These are phyloP conservation scores for Pachypanchax playfairii DNA, from an alignment of 2,113 vertebrate genomes.

Conservation along the genomic window DNA sequence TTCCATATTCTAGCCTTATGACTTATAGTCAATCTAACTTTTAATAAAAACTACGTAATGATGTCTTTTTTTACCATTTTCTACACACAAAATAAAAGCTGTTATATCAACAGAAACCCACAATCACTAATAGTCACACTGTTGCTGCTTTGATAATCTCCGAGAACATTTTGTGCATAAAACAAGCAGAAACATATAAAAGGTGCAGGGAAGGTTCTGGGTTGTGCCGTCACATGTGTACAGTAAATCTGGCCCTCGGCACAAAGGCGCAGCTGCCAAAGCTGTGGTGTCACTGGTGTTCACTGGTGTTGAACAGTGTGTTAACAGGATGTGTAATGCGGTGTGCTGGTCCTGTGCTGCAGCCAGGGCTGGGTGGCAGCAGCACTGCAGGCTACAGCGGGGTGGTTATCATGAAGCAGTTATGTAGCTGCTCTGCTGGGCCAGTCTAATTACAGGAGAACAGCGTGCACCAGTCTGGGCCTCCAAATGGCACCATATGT, in stretches of 20 bases:
- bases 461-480: constrained; percentile 88
- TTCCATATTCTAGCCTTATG: background rate
- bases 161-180: background rate
- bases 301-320: constrained; percentile 72
- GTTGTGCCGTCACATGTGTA: constrained; percentile 28
- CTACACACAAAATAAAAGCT: too few relatives aligned
- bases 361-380: constrained; percentile 65
- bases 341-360: constrained; percentile 64
- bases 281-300: constrained; percentile 65
- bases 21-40: background rate
- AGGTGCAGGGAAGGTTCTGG: constrained; percentile 1
- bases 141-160: constrained; percentile 3
- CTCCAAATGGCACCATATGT: constrained; percentile 96
- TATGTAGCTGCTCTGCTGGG: constrained; percentile 81
- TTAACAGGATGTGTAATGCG: constrained; percentile 72
- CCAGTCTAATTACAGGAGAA: constrained; percentile 96
- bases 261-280: constrained; percentile 72
- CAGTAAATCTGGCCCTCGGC: constrained; percentile 41
- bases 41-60: background rate
- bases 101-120: too few relatives aligned
- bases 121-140: background rate
- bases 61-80: too few relatives aligned
- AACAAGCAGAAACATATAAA: constrained; percentile 12
- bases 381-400: constrained; percentile 67
- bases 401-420: constrained; percentile 70